phyloP scores from a whole-genome alignment of 2,113 vertebrate genomes.

The rabbit (Oryctolagus cuniculus) region DNA sequence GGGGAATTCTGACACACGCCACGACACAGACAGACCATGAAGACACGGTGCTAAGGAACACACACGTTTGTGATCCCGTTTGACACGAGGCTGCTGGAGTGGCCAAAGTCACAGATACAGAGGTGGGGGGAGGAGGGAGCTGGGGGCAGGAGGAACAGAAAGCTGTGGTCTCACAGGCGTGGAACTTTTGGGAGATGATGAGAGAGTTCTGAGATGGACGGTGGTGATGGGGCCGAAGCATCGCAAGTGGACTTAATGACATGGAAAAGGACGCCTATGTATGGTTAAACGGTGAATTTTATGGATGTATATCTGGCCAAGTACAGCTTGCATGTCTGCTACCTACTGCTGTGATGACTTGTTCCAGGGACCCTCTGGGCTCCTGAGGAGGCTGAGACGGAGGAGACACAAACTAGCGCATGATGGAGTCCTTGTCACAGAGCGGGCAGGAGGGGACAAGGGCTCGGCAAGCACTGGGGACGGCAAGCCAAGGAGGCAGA shows the following conservation, averaged over 20 bases:
- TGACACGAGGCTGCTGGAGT: background rate
- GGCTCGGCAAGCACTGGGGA: background rate
- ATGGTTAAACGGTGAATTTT: background rate
- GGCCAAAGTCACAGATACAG: background rate
- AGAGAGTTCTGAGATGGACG: background rate
- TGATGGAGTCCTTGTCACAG: background rate
- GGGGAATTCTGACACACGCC: background rate
- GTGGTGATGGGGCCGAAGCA: no score
- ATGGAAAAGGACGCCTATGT: background rate
- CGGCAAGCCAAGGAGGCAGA: accelerated
- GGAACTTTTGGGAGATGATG: background rate
- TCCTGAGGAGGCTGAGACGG: no score
- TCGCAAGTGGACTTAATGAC: accelerated
- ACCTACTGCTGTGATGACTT: accelerated
- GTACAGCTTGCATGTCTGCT: background rate
- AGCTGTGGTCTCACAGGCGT: background rate
- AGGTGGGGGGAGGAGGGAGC: accelerated
- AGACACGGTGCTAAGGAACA: background rate
- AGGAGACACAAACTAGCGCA: background rate
- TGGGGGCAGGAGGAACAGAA: background rate
- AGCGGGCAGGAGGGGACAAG: background rate
- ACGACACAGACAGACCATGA: accelerated
- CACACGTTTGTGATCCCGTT: no score
- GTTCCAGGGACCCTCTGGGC: background rate
- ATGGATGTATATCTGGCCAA: background rate